These are phyloP conservation scores for Leontopithecus rosalia DNA, from an alignment of 2,797 vertebrate genomes.

Conservation along the genomic window DNA sequence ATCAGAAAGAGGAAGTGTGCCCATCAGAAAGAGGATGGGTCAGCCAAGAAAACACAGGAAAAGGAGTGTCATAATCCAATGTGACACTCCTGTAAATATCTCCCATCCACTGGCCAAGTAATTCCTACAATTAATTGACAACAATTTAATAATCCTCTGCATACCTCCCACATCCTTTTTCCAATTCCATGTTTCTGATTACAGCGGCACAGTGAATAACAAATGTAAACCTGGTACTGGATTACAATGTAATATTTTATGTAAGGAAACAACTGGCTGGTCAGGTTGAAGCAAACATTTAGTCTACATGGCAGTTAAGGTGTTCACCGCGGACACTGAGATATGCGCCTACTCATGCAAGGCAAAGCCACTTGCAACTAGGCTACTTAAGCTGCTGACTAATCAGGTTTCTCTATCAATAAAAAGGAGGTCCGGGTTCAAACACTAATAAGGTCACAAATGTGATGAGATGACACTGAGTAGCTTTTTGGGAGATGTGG, in stretches of 20 bases:
- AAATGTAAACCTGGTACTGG: too few species aligned
- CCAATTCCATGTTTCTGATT: background rate
- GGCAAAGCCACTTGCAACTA: background rate
- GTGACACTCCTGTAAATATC: background rate
- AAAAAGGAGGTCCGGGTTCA: background rate
- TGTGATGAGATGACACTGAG: background rate
- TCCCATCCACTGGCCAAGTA: background rate
- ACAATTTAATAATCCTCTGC: background rate
- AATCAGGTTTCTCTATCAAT: background rate
- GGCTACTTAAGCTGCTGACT: background rate
- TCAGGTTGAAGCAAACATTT: background rate
- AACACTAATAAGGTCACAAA: background rate
- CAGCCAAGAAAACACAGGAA: background rate
- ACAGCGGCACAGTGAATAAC: background rate
- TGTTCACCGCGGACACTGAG: background rate
- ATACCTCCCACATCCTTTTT: background rate
- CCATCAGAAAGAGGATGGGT: background rate
- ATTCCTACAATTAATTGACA: background rate
- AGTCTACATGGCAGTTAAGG: background rate
- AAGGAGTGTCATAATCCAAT: background rate
- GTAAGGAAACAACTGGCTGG: background rate
- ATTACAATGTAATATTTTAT: background rate
- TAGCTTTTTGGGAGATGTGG: background rate
- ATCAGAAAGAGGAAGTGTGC: too few species aligned
- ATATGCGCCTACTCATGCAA: background rate